A percentile compares a stretch with the other conserved stretches of the same genome.
Evolutionary conservation across 2,888 invertebrate genomes (phyloP).

Genomic region (Melitaea athalia): DNA sequence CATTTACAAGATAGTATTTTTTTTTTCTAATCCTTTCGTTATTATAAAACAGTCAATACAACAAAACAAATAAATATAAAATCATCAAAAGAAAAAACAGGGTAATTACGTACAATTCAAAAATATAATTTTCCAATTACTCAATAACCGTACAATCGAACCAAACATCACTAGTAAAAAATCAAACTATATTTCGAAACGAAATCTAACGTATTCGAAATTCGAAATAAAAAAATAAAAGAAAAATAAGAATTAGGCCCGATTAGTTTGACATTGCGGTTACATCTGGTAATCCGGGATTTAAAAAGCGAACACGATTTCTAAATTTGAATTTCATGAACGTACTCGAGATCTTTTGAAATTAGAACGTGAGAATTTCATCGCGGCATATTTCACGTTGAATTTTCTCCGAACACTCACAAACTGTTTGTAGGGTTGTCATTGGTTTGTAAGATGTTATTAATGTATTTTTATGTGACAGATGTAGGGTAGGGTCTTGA

Average conservation of each 20-base stretch:
- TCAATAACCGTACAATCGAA: not conserved
- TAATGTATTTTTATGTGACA: not conserved
- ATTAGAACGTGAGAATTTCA: slow-evolving; percentile 53
- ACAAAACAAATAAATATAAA: too few relatives aligned
- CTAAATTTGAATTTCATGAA: slow-evolving; percentile 57
- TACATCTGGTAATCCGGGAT: slow-evolving; percentile 47
- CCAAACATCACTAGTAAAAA: not conserved
- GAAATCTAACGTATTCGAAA: slow-evolving; percentile 34
- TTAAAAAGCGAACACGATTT: slow-evolving; percentile 50
- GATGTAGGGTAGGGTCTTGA: too few relatives aligned
- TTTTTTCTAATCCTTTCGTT: too few relatives aligned
- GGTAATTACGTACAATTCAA: too few relatives aligned
- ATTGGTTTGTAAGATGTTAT: not conserved
- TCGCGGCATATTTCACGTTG: slow-evolving; percentile 42
- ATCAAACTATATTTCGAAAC: not conserved
- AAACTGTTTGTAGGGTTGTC: slow-evolving; percentile 28
- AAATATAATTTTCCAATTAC: too few relatives aligned
- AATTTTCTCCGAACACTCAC: slow-evolving; percentile 37
- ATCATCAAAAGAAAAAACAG: too few relatives aligned
- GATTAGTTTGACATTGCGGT: slow-evolving; percentile 51
- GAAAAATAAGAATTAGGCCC: slow-evolving; percentile 36
- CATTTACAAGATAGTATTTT: too few relatives aligned
- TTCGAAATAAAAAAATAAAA: slow-evolving; percentile 31
- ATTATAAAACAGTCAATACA: too few relatives aligned
- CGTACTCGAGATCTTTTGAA: slow-evolving; percentile 48